Evolutionary conservation across 2,113 vertebrate species (phyloP), one percentile per base, ranked within the genome.

Genomic region (Tor tambroides): DNA sequence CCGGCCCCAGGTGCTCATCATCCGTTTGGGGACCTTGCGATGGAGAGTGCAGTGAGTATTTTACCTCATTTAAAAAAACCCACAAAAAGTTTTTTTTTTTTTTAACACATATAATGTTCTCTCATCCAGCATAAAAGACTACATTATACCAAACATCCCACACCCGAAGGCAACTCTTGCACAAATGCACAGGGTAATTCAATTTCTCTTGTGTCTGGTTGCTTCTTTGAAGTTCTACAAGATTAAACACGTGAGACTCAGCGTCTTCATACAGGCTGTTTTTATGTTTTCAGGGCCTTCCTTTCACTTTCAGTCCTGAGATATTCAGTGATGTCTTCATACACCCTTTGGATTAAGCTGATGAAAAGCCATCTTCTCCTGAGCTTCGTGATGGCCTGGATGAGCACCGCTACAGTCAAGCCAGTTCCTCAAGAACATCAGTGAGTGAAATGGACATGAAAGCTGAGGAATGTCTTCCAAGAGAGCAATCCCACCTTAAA

Each of bases 121-220:
- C 5, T 83, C 49, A 28, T 91, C 75, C 88, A 99, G 97, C 49
- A 96, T 99, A 88, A 95, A 96, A 54, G 93, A 95, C 65, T 89
- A 92, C 67, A 35, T 98, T 15, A 97, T 96, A 96, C 98, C 98
- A 67, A 96, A 85, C 21, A 93, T 98, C 83, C 96, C 97, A 1
- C 96, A 97, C 67, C 97, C 97, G 4, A 97, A 98, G 91, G 93
- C 95, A 84, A 96, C 97, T 0, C 90, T 98, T 88, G 95, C 97
- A 54, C 96, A 98, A 28, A 92, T 97, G 46, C 96, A 96, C 90
- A 95, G 81, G 7, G 94, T 94, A 63, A 88, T 90, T 32, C 6
- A 85, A 17, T 43, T 74, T 38, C 8, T 32, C 26, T 43, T 46
- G 65, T 46, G 30, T 63, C 1, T 46, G 23, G 26, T 14, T 54